These are phyloP conservation scores for Conopomorpha cramerella DNA, from an alignment of 1,140 invertebrate species.

Conservation along the genomic window DNA sequence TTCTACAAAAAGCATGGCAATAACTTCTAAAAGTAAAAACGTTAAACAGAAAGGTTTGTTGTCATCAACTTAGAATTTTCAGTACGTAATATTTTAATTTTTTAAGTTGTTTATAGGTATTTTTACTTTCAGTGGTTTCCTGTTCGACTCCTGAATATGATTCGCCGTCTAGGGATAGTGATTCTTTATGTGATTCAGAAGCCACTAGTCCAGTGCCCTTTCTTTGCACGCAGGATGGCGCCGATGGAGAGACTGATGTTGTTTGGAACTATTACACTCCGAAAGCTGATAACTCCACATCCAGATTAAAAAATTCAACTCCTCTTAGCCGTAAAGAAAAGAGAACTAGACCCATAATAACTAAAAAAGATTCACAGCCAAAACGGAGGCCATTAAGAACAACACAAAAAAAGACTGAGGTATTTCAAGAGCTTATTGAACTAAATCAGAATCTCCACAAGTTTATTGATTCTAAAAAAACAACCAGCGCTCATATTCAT, in stretches of 20 bases:
- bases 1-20: background rate
- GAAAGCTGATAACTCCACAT: conserved; percentile 21
- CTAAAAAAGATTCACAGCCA: conserved; percentile 29
- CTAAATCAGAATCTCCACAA: conserved; percentile 48
- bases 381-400: conserved; percentile 28
- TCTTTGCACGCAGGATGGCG: conserved; percentile 55
- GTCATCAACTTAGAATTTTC: background rate
- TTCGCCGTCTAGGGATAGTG: conserved; percentile 46
- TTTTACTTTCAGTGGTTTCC: conserved; percentile 30
- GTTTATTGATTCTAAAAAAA: conserved; percentile 21
- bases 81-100: background rate
- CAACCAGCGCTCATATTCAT: no score
- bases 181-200: conserved; percentile 42
- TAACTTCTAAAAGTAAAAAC: background rate
- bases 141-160: conserved; percentile 50
- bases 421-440: conserved; percentile 43
- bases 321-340: conserved; percentile 37
- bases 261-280: conserved; percentile 57
- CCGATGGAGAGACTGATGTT: conserved; percentile 49
- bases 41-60: background rate
- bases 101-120: background rate
- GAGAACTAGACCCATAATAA: conserved; percentile 23
- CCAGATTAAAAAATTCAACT: conserved; percentile 26
- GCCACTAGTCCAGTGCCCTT: conserved; percentile 50
- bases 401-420: conserved; percentile 32